Base-by-base conservation (phyloP, 1,140 invertebrate species). In the Pachyrhynchus sulphureomaculatus region DNA sequence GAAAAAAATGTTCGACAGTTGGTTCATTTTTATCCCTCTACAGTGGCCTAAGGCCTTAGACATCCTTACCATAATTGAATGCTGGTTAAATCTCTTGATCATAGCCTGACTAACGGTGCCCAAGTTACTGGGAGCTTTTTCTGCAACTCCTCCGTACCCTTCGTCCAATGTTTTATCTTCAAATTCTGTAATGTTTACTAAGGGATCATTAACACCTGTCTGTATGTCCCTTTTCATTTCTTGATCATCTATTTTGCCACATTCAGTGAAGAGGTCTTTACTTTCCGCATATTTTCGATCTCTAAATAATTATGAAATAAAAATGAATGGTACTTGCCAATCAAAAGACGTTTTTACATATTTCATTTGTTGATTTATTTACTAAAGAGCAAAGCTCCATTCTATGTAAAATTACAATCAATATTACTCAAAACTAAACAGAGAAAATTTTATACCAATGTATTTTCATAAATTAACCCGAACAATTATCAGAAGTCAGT, bases 271-370 rank as follows among this genome's bases (percentile, higher is more conserved):
- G 36, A 98, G 80, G 79, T 98, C 93, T 78, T 93, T 96, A 76
- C 86, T 91, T 63, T 90, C 88, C 29, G 91, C 83, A 65, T 89
- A 76, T 52, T 76, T 91, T 48, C 96, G 86, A 81, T 99, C 97
- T 63, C 95, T 24, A 3, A 20, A 32, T 75, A 82, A 81, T 84
- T 81, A 81, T 99, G 96, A 85, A 99, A 99, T 81, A 99, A 99
- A 82, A 99, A 96, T 15, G 96, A 99, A 75, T 99, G 96, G 81
- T n/a, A n/a, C n/a, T n/a, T n/a, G n/a, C n/a, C n/a, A n/a, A n/a
- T n/a, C n/a, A n/a, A n/a, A n/a, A n/a, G n/a, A n/a, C n/a, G n/a
- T n/a, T n/a, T n/a, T n/a, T n/a, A n/a, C n/a, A n/a, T n/a, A n/a
- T n/a, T n/a, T n/a, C n/a, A n/a, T n/a, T n/a, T n/a, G n/a, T n/a